phyloP scores from a whole-genome alignment of 2,888 invertebrate genomes.

The Trilocha varians region DNA sequence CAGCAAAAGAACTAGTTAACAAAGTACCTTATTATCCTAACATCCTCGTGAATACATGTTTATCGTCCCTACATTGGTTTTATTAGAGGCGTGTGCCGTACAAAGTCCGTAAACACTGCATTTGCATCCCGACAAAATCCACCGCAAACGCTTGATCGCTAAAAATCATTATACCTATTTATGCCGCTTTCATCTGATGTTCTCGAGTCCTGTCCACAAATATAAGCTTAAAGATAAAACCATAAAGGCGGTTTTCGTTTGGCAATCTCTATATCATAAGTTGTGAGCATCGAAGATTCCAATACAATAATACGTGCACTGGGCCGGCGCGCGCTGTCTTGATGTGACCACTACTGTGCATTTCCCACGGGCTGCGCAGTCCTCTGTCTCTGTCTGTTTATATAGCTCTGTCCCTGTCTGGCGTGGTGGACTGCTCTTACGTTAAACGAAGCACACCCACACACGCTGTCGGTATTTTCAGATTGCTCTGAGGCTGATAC shows the following conservation, averaged over 20 bases:
- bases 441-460: constrained; percentile 73
- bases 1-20: constrained; percentile 16
- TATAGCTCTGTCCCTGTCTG: constrained; percentile 45
- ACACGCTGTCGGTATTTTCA: constrained; percentile 70
- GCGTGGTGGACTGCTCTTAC: constrained; percentile 70
- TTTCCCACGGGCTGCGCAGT: constrained; percentile 70
- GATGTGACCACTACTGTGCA: constrained; percentile 75
- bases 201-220: constrained; percentile 12
- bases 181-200: constrained; percentile 36
- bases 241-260: constrained; percentile 11
- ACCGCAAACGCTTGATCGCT: constrained; percentile 69
- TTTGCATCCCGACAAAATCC: constrained; percentile 61
- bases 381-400: constrained; percentile 34
- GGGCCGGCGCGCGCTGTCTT: constrained; percentile 70
- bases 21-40: constrained; percentile 27
- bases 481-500: constrained; percentile 60
- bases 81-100: constrained; percentile 59
- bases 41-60: constrained; percentile 36
- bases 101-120: constrained; percentile 57
- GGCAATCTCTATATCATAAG: constrained; percentile 31
- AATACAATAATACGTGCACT: constrained; percentile 72
- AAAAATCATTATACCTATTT: constrained; percentile 68
- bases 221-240: constrained; percentile 21
- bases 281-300: constrained; percentile 43
- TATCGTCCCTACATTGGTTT: constrained; percentile 39